Conservation (phyloP, 1,140 invertebrate species). For the Meloidogyne floridensis region DNA sequence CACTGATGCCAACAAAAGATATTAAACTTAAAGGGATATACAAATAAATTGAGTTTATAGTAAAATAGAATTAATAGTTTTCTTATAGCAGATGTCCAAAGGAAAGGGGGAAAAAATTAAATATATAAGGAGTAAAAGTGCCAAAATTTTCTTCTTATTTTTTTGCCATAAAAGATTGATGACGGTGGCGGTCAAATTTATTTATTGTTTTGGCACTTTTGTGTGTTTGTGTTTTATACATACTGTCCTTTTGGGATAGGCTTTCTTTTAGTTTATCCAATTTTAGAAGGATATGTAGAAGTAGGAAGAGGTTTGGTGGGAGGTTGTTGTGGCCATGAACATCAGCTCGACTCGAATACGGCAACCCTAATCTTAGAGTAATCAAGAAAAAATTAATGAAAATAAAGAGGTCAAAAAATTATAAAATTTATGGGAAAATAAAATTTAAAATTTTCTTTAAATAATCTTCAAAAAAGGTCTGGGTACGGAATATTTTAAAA, state of each 20-base stretch:
- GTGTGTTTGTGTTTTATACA: neutral
- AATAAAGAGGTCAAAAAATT: too few relatives aligned
- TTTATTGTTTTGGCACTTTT: conserved; percentile 5
- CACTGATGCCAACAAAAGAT: neutral
- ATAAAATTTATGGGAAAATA: too few relatives aligned
- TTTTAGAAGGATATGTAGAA: neutral
- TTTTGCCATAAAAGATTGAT: neutral
- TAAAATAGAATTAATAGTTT: neutral
- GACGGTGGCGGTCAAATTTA: conserved; percentile 5
- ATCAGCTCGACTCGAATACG: too few relatives aligned
- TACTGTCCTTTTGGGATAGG: neutral
- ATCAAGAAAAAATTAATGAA: too few relatives aligned
- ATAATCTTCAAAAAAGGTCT: neutral
- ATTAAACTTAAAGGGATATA: neutral
- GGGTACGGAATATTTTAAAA: neutral
- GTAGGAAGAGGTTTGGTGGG: too few relatives aligned
- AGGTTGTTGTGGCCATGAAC: too few relatives aligned
- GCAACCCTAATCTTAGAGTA: too few relatives aligned
- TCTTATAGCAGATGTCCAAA: neutral
- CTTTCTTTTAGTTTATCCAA: neutral
- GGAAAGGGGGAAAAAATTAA: neutral
- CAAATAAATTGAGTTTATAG: neutral
- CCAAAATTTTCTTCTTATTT: neutral
- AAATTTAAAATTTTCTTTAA: neutral
- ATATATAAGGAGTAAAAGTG: neutral